phyloP scores from a whole-genome alignment of 2,888 invertebrate species.

The Kryphioiulus occultus region DNA sequence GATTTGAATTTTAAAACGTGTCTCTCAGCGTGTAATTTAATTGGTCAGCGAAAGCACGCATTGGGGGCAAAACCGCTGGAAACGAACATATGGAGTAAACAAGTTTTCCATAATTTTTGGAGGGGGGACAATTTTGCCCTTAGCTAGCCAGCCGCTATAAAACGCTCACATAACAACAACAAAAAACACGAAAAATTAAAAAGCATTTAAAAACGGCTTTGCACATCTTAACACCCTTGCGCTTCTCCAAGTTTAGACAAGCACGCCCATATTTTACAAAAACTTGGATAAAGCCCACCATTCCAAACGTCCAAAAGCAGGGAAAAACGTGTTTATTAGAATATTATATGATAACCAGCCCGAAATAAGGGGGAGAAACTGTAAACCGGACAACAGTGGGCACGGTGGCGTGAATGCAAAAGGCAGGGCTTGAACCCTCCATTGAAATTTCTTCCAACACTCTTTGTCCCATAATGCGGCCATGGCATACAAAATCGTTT shows the following conservation, averaged over 20 bases:
- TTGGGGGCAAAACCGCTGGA: not conserved
- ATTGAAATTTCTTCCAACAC: not conserved
- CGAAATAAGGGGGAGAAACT: not conserved
- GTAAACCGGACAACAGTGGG: not conserved
- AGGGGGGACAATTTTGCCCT: not conserved
- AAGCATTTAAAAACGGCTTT: conserved; percentile 3
- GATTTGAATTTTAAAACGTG: conserved; percentile 23
- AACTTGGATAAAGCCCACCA: not conserved
- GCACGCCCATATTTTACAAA: not conserved
- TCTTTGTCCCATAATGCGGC: not conserved
- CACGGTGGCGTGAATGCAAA: not conserved
- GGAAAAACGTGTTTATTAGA: conserved; percentile 6
- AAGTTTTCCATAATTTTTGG: not conserved
- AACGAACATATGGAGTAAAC: not conserved
- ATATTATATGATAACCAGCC: conserved; percentile 4
- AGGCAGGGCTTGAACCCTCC: not conserved
- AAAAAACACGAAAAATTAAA: not conserved
- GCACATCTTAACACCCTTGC: conserved; percentile 12
- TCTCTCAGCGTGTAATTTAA: not conserved
- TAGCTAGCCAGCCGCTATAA: not conserved
- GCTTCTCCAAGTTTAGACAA: not conserved
- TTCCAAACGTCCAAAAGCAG: not conserved
- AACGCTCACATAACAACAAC: not conserved
- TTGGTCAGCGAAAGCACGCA: not conserved
- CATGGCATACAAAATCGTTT: not conserved